Conservation (phyloP, 2,888 invertebrate species). For the Mythimna pallens region DNA sequence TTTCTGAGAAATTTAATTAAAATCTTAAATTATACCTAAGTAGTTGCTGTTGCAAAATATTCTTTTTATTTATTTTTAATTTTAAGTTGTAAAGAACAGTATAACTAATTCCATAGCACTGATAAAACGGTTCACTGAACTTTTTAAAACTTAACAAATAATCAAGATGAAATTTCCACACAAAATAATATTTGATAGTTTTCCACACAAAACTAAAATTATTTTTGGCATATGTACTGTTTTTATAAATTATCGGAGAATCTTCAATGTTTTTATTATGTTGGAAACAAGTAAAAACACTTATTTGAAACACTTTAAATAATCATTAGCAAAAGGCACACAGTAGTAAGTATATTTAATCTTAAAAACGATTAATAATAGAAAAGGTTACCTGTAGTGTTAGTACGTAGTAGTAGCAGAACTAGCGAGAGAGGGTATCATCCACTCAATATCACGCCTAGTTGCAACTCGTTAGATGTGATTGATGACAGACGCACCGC, state of each 20-base stretch:
- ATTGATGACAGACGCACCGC: slow-evolving; percentile 52
- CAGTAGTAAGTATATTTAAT: background rate
- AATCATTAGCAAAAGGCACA: slow-evolving; percentile 1
- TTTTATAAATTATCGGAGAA: background rate
- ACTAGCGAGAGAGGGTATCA: slow-evolving; percentile 40
- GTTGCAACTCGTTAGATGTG: slow-evolving; percentile 41
- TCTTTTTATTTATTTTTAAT: background rate
- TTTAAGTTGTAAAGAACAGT: too few species aligned
- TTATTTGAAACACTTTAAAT: background rate
- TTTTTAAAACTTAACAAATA: too few species aligned
- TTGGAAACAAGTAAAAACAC: background rate
- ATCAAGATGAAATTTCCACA: background rate
- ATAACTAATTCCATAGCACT: background rate
- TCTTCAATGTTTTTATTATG: background rate
- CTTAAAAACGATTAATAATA: background rate
- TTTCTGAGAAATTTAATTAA: background rate
- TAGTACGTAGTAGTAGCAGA: slow-evolving; percentile 24
- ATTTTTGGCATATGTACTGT: background rate
- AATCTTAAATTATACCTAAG: background rate
- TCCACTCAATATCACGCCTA: slow-evolving; percentile 38
- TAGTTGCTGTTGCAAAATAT: background rate
- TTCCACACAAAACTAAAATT: background rate
- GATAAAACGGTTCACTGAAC: background rate
- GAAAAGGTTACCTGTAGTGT: slow-evolving; percentile 45
- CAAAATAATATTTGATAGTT: background rate